These are phyloP conservation scores for Pogonocichla stellata DNA, from an alignment of 2,113 vertebrate genomes.

Conservation along the genomic window DNA sequence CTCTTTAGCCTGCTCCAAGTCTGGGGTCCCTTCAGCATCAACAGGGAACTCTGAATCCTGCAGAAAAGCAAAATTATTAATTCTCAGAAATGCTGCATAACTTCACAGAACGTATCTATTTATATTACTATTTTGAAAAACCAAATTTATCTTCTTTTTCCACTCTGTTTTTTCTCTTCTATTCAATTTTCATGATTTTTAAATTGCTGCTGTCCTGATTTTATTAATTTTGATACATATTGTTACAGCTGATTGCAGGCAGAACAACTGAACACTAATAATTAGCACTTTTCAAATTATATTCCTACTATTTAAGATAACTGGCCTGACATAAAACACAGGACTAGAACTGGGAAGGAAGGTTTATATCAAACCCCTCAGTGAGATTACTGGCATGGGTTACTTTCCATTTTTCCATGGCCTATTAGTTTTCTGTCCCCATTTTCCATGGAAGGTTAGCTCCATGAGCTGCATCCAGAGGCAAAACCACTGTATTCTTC, in stretches of 20 bases:
- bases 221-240: background rate
- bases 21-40: conserved; percentile 42
- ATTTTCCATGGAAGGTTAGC: background rate
- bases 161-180: background rate
- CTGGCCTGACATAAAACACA: background rate
- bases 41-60: conserved; percentile 76
- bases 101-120: background rate
- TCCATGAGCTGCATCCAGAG: background rate
- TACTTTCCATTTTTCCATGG: background rate
- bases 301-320: background rate
- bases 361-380: background rate
- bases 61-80: background rate
- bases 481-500: background rate
- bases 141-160: background rate
- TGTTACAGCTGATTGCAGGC: background rate
- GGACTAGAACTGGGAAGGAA: background rate
- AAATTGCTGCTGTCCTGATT: background rate
- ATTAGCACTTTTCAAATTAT: background rate
- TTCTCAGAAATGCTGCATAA: background rate
- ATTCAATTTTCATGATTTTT: background rate
- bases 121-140: background rate
- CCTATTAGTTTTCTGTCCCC: background rate
- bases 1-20: conserved; percentile 31
- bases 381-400: background rate
- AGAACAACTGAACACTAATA: background rate